Percentiles rank a stretch among this genome's conserved stretches.
phyloP scores from a whole-genome alignment of 2,113 vertebrate species.

The Rhea pennata region DNA sequence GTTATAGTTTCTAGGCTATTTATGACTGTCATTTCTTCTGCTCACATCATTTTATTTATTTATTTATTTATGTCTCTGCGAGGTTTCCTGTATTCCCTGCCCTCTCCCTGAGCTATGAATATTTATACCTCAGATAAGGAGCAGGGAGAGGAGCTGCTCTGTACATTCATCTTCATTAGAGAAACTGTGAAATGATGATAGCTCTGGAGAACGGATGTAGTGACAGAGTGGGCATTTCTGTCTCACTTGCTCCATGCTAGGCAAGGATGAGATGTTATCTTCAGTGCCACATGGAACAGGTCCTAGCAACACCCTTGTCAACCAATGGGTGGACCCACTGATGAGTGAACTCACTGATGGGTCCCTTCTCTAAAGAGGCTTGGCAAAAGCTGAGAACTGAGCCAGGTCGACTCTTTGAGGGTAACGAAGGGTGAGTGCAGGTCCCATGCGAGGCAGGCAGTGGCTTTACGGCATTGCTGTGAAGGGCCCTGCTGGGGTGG shows the following conservation, averaged over 20 bases:
- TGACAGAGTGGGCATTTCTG: conserved; percentile 29
- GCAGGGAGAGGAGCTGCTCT: neutral
- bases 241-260: neutral
- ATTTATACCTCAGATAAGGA: neutral
- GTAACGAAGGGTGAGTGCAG: too few species aligned
- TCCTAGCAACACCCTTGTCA: too few species aligned
- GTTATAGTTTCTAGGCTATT: neutral
- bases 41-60: neutral
- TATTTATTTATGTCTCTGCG: neutral
- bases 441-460: too few species aligned
- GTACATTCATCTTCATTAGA: conserved; percentile 6
- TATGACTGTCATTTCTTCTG: neutral
- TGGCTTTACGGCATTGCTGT: too few species aligned
- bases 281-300: too few species aligned
- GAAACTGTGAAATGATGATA: neutral
- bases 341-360: too few species aligned
- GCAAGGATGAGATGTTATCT: too few species aligned
- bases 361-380: too few species aligned
- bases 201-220: neutral
- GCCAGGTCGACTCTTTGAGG: too few species aligned
- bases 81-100: neutral
- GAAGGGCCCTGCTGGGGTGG: neutral
- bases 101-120: neutral
- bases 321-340: too few species aligned
- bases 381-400: too few species aligned